Base-by-base conservation (phyloP, 2,797 vertebrate species). In the Distichodus sexfasciatus region DNA sequence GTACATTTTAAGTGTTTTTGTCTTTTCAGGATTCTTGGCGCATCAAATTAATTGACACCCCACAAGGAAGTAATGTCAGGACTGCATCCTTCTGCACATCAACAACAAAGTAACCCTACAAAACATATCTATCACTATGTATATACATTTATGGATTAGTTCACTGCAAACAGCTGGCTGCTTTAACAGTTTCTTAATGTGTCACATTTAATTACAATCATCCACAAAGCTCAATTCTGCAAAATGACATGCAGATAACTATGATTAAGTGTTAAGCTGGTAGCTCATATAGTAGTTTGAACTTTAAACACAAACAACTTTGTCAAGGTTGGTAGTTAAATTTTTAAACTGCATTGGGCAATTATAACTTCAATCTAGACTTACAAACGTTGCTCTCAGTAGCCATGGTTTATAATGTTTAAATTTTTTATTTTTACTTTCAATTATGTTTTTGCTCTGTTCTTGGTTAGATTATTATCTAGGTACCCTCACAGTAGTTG, bases 391-490 rank as follows among this genome's bases (percentile, higher is more conserved):
- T 15, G 4, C 9, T 15, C 17, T 14, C n/a, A 43, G n/a, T 43
- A 3, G n/a, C 17, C 17, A 4, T 15, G 17, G 14, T 43, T 43
- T 43, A 43, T n/a, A 7, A 1, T n/a, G 17, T 15, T 38, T 38
- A 9, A 43, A 11, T 40, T 1, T 43, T 41, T 15, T 43, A n/a
- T 4, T 43, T 43, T 15, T 35, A 35, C 31, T 35, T 43, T 43
- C 6, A n/a, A 8, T 5, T 15, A 14, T 3, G 4, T 43, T 15
- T 24, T 28, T 51, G 4, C 50, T n/a, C n/a, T n/a, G n/a, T n/a
- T n/a, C n/a, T n/a, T n/a, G n/a, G 47, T 1, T 82, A 92, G 90
- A n/a, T 51, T 91, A 8, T 72, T 72, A 72, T 84, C 77, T 14
- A 36, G 24, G 9, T 71, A 83, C 78, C 75, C 55, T 8, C 80